Conservation (phyloP, 2,888 invertebrate genomes). For the Drosophila leonis region DNA sequence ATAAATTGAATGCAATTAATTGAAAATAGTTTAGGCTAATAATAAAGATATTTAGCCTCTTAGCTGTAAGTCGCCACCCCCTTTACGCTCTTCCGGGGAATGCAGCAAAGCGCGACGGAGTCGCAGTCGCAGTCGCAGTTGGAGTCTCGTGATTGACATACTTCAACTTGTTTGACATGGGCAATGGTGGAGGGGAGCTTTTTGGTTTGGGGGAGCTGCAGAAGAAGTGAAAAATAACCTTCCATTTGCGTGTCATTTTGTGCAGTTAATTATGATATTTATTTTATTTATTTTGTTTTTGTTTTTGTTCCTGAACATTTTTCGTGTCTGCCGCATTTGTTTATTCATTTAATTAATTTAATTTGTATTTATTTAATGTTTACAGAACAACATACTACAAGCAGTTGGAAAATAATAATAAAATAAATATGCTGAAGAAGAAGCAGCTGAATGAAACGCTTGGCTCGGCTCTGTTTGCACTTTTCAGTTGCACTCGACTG, state of each 20-base stretch:
- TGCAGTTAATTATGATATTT: conserved; percentile 61
- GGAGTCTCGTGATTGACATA: conserved; percentile 50
- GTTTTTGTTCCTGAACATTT: conserved; percentile 44
- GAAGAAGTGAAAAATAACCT: conserved; percentile 12
- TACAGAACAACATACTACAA: conserved; percentile 28
- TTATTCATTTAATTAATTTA: conserved; percentile 72
- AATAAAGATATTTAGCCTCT: conserved; percentile 50
- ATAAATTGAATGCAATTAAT: conserved; percentile 63
- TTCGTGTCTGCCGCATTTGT: conserved; percentile 48
- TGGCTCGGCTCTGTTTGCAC: conserved; percentile 49
- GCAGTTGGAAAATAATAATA: conserved; percentile 10
- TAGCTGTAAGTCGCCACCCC: no score
- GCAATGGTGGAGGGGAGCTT: neutral
- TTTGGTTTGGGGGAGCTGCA: neutral
- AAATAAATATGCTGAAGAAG: conserved; percentile 10
- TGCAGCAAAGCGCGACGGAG: conserved; percentile 45
- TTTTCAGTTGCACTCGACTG: conserved; percentile 51
- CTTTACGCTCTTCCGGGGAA: neutral
- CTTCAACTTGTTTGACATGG: conserved; percentile 16
- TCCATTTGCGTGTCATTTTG: conserved; percentile 34
- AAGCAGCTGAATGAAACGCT: conserved; percentile 36
- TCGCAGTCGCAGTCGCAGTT: conserved; percentile 1
- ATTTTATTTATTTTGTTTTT: conserved; percentile 30
- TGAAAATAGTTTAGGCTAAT: conserved; percentile 66
- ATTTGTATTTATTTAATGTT: conserved; percentile 54